Conservation (phyloP, 2,113 vertebrate genomes). For the Sander lucioperca region DNA sequence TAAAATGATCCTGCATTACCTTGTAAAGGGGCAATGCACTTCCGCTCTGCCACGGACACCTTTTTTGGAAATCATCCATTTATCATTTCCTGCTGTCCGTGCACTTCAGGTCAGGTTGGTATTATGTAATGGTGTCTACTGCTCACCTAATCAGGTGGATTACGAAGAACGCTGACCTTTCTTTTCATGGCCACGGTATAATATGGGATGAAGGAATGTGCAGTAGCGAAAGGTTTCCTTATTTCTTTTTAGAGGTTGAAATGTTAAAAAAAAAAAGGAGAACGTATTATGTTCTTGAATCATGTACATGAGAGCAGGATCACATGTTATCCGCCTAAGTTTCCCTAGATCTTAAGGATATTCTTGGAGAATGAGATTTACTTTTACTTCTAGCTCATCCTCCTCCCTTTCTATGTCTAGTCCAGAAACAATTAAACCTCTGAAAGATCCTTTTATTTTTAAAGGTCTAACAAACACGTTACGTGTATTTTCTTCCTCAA, state of each 20-base stretch:
- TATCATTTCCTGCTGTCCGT: constrained; percentile 38
- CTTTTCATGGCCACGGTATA: constrained; percentile 27
- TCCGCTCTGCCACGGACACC: not conserved
- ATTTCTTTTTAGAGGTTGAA: not conserved
- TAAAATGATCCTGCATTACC: constrained; percentile 9
- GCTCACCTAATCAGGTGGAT: constrained; percentile 47
- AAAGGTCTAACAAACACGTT: not conserved
- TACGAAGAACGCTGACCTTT: constrained; percentile 34
- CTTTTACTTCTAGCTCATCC: constrained; percentile 8
- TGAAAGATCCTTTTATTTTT: not conserved
- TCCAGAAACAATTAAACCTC: not conserved
- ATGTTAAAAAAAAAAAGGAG: not conserved
- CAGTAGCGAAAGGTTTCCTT: not conserved
- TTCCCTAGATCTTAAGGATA: not conserved
- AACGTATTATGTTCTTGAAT: not conserved
- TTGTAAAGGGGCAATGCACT: not conserved
- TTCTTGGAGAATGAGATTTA: constrained; percentile 9
- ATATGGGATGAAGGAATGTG: constrained; percentile 8
- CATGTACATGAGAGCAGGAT: not conserved
- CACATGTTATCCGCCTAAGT: not conserved
- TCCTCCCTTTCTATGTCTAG: not conserved
- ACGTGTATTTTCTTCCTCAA: not conserved
- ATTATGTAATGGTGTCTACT: constrained; percentile 58
- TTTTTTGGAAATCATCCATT: constrained; percentile 38
- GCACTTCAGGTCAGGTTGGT: constrained; percentile 54